phyloP scores from a whole-genome alignment of 2,888 invertebrate species.

The Habrosyne pyritoides region DNA sequence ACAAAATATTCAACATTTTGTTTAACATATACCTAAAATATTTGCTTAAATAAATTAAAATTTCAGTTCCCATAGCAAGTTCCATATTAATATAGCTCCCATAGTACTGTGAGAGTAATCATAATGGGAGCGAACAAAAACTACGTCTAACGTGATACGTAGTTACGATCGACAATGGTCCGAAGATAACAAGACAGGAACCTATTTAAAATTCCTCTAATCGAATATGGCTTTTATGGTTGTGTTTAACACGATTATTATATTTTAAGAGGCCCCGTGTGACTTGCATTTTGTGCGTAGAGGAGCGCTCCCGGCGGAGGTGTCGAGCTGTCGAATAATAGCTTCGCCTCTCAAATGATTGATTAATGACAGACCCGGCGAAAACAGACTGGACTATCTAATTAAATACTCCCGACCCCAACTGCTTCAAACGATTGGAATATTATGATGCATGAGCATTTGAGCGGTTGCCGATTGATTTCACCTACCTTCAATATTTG shows the following conservation, averaged over 20 bases:
- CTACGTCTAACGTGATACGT: constrained; percentile 55
- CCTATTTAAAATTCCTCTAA: constrained; percentile 77
- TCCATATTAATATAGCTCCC: constrained; percentile 39
- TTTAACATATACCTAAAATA: no score
- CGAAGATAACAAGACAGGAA: constrained; percentile 75
- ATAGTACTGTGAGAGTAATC: constrained; percentile 56
- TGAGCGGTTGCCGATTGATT: no score
- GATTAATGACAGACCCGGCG: constrained; percentile 78
- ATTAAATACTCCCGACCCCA: constrained; percentile 65
- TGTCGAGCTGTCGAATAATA: constrained; percentile 78
- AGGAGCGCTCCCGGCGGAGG: constrained; percentile 58
- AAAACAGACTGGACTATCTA: constrained; percentile 75
- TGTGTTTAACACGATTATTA: constrained; percentile 83
- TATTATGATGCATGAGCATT: no score
- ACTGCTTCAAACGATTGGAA: constrained; percentile 24
- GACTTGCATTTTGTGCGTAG: constrained; percentile 75
- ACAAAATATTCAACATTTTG: no score
- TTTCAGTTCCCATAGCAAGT: constrained; percentile 23
- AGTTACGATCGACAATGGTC: constrained; percentile 66
- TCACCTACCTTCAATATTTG: not conserved
- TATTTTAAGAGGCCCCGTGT: constrained; percentile 78
- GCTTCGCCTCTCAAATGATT: constrained; percentile 67
- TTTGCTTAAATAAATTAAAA: not conserved
- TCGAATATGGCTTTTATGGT: constrained; percentile 80
- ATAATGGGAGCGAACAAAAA: constrained; percentile 64